These are phyloP conservation scores for Sorex maritimensis DNA, from an alignment of 2,797 vertebrate genomes.

Conservation along the genomic window DNA sequence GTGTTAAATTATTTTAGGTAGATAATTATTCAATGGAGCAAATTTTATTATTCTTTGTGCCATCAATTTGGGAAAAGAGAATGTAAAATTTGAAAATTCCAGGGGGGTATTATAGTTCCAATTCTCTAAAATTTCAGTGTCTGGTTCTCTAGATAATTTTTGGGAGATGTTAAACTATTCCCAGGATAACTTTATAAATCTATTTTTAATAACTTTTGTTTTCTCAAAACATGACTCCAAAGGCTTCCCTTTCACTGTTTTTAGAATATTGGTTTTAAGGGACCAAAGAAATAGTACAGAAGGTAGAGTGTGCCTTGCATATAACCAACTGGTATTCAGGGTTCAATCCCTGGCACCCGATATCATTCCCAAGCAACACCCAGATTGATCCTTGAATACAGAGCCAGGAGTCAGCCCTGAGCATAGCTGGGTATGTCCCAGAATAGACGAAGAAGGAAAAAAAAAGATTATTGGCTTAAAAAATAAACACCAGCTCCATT, in stretches of 20 bases:
- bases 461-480: not conserved
- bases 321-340: not conserved
- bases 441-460: not conserved
- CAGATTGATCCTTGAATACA: too few species aligned
- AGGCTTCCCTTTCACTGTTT: constrained; percentile 24
- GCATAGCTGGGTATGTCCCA: too few species aligned
- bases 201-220: constrained; percentile 59
- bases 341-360: too few species aligned
- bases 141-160: constrained; percentile 44
- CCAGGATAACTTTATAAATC: constrained; percentile 38
- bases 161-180: not conserved
- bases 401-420: too few species aligned
- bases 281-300: too few species aligned
- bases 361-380: too few species aligned
- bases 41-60: constrained; percentile 2
- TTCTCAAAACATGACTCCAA: constrained; percentile 46
- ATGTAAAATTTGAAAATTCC: not conserved
- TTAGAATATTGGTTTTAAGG: constrained; percentile 48
- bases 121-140: not conserved
- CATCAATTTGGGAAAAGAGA: not conserved
- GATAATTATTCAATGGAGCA: not conserved
- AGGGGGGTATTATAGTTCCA: not conserved
- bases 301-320: too few species aligned
- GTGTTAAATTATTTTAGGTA: constrained; percentile 11
- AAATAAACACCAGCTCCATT: not conserved